Base-by-base conservation (phyloP, 2,888 invertebrate species). In the Stenodera caucasica region DNA sequence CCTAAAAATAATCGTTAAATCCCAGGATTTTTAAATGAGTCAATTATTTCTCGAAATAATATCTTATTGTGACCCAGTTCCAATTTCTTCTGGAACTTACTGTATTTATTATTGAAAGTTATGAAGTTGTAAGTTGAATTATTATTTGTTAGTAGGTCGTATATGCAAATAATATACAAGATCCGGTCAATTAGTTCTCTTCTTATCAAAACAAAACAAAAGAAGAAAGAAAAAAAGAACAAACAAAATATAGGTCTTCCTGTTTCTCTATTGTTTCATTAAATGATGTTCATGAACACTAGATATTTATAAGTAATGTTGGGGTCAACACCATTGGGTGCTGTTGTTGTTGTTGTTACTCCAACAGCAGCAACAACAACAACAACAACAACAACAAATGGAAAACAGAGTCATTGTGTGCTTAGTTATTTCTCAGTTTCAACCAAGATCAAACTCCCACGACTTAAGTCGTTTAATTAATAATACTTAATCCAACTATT, bases 371-470 rank as follows among this genome's bases (percentile, higher is more conserved):
- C 37, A 40, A 6, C 37, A 40, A n/a, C 37, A 40, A 11, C 15
- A 40, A 9, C 37, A 40, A 9, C 8, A 40, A 9, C 29, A 29
- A 29, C 7, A 7, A n/a, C n/a, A n/a, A n/a, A n/a, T 18, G 18
- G 37, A 40, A 40, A 40, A 40, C 37, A 18, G 18, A 40, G 15
- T 40, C 37, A 40, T 40, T 40, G 15, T 15, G 6, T 33, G 33
- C 33, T 12, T 33, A 40, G 18, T 40, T 40, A 40, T 40, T 40
- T 40, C 37, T 15, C 37, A 40, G 37, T 40, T 40, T 40, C 37
- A 40, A 40, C 37, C 37, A 40, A 40, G 37, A 40, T 18, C 37
- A 40, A 15, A 40, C 37, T 40, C 37, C 37, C 37, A 40, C 37
- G 37, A 18, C 18, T 40, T 40, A 40, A 40, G 8, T 15, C 15